Percentiles rank a stretch among this genome's conserved stretches.
Evolutionary conservation across 2,888 invertebrate genomes (phyloP).

Genomic region (Drosophila ochracea): DNA sequence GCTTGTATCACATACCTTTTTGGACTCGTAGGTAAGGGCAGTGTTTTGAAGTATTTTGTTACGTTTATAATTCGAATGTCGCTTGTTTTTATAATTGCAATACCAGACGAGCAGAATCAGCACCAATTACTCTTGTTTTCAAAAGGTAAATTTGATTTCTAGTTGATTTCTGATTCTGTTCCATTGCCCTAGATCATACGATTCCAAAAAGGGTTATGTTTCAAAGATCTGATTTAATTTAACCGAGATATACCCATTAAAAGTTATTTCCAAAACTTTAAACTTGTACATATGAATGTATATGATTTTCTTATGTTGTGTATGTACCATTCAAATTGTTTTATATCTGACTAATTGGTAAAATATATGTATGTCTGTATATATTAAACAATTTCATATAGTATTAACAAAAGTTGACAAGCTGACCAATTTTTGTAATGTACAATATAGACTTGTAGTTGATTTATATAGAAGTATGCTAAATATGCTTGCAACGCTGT

Average conservation of each 20-base stretch:
- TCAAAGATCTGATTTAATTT: conserved; percentile 3
- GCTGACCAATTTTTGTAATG: conserved; percentile 72
- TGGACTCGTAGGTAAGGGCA: neutral
- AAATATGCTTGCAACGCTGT: conserved; percentile 64
- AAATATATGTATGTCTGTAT: conserved; percentile 59
- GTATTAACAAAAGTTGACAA: conserved; percentile 74
- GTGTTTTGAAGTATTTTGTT: neutral
- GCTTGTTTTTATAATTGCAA: neutral
- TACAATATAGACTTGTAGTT: conserved; percentile 59
- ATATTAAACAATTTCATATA: conserved; percentile 69
- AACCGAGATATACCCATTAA: conserved; percentile 8
- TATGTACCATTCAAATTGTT: conserved; percentile 60
- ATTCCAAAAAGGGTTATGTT: neutral
- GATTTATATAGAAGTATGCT: conserved; percentile 57
- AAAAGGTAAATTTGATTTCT: neutral
- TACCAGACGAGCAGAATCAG: neutral
- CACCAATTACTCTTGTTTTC: neutral
- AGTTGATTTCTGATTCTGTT: neutral
- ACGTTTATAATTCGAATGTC: neutral
- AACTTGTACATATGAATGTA: conserved; percentile 15
- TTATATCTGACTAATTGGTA: conserved; percentile 65
- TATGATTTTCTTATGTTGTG: conserved; percentile 44
- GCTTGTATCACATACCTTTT: conserved; percentile 1
- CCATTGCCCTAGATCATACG: neutral
- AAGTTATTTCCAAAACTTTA: conserved; percentile 6